Conservation (phyloP, 2,113 vertebrate species). For the Perca fluviatilis region DNA sequence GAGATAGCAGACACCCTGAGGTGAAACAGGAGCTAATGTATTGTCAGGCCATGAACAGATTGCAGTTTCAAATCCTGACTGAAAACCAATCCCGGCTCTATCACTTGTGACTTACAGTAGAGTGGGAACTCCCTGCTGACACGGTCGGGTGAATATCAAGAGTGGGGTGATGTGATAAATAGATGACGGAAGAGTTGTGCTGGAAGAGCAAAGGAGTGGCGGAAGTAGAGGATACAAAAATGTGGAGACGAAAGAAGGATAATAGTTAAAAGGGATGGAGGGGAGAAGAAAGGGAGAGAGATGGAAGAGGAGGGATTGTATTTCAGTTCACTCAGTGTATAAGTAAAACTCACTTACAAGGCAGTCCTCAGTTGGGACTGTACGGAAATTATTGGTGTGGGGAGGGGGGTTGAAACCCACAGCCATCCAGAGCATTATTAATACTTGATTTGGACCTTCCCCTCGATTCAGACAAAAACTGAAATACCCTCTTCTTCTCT, state of each 20-base stretch:
- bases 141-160: constrained; percentile 16
- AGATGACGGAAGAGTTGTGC: constrained; percentile 18
- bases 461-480: background rate
- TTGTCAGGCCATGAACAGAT: constrained; percentile 28
- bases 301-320: constrained; percentile 12
- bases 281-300: background rate
- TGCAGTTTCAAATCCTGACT: constrained; percentile 38
- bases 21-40: constrained; percentile 41
- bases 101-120: constrained; percentile 33
- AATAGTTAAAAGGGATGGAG: background rate
- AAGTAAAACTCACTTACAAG: background rate
- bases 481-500: background rate
- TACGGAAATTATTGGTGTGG: background rate
- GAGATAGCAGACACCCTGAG: constrained; percentile 23
- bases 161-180: constrained; percentile 8
- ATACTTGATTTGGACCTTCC: background rate
- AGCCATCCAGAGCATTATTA: background rate
- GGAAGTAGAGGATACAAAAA: background rate
- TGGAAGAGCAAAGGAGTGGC: constrained; percentile 32
- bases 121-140: constrained; percentile 24
- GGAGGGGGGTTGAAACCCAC: background rate
- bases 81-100: constrained; percentile 46
- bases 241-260: background rate
- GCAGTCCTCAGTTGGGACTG: background rate
- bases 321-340: constrained; percentile 33